Evolutionary conservation across 2,888 invertebrate genomes (phyloP), one percentile per base, ranked within the genome.

Genomic region (Acanthococcus lagerstroemiae): DNA sequence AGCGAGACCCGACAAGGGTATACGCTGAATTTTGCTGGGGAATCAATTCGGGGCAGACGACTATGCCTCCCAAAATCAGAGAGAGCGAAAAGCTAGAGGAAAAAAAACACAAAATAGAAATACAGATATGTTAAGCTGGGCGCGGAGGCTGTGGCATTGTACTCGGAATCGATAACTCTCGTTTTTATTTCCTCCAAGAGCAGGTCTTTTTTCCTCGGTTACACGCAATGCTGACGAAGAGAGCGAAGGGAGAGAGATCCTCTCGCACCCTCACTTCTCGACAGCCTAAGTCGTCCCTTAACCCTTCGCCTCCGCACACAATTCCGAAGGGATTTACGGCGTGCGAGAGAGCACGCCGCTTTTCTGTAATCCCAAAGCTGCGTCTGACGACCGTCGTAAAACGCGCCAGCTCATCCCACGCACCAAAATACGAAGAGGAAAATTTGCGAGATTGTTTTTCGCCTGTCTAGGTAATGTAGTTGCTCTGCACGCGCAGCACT

Each of bases 91-190:
- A 15, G 15, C 7, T 37, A 37, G 6, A 37, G 15, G 7, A 7
- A 37, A 7, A 37, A 37, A 37, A 37, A 37, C 15, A 37, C 15
- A 7, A 37, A 9, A 9, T 37, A 15, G 37, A 9, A 37, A 37
- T 9, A 37, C 15, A 37, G 6, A 9, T 37, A 15, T 9, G 15
- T 17, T 7, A 45, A 45, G 37, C 17, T n/a, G n/a, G 19, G 4
- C 15, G 50, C 17, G 21, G 50, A 27, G 17, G 27, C n/a, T 21
- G 30, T n/a, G 54, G 55, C 55, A 25, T 25, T 26, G 26, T 22
- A 25, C 25, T 54, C 30, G n/a, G 55, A 55, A 55, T 55, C 55
- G 55, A 55, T 55, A 26, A 55, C 55, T 55, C 26, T 55, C 55
- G 21, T 26, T 55, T 55, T 55, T 27, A 55, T 55, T 55, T 27